These are phyloP conservation scores for Leucophenga varia DNA, from an alignment of 1,140 invertebrate genomes.

Conservation along the genomic window DNA sequence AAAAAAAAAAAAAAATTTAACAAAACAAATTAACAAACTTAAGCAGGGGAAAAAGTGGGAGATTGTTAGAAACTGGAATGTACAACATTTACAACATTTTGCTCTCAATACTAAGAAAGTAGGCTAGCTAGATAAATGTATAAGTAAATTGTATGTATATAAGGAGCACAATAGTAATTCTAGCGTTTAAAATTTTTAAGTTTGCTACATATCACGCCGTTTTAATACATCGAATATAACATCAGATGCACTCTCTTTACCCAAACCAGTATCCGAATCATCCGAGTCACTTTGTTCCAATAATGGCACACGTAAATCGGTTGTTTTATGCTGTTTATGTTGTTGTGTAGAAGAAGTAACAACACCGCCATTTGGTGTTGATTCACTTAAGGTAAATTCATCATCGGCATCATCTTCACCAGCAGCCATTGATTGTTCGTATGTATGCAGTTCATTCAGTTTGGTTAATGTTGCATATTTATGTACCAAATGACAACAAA, in stretches of 20 bases:
- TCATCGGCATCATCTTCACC: constrained; percentile 28
- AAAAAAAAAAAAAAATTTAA: too few relatives aligned
- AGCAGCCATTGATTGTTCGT: constrained; percentile 16
- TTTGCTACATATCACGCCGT: constrained; percentile 51
- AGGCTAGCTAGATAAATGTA: not conserved
- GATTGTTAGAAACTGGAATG: constrained; percentile 19
- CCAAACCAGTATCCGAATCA: constrained; percentile 26
- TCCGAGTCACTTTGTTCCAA: constrained; percentile 48
- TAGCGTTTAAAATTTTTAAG: too few relatives aligned
- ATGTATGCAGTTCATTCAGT: constrained; percentile 23
- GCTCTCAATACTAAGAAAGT: not conserved
- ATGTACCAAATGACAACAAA: constrained; percentile 81
- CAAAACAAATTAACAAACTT: too few relatives aligned
- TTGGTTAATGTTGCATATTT: constrained; percentile 61
- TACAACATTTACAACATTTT: constrained; percentile 44
- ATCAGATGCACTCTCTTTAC: constrained; percentile 50
- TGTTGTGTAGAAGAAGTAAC: constrained; percentile 18
- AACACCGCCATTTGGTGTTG: not conserved
- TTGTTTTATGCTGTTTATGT: constrained; percentile 14
- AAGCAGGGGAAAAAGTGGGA: too few relatives aligned
- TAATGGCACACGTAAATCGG: constrained; percentile 35
- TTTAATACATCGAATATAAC: constrained; percentile 55
- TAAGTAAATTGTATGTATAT: not conserved
- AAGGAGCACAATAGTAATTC: constrained; percentile 12
- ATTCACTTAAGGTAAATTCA: constrained; percentile 39